Base-by-base conservation (phyloP, 2,113 vertebrate species). In the Oncorhynchus nerka region DNA sequence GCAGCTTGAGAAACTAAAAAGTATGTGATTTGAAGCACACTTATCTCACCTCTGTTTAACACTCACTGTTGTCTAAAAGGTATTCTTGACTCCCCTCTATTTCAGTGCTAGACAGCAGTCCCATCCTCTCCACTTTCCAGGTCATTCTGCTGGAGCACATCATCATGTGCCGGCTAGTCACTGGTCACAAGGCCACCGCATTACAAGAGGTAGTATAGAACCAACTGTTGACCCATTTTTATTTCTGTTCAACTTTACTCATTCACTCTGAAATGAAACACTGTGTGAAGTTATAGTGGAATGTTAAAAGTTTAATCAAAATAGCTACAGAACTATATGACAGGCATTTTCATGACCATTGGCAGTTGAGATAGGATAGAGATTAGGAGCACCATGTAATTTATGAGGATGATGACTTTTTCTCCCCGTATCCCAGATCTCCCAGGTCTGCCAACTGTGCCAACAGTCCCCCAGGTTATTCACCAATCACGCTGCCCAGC, bases 1-100 rank as follows among this genome's bases (percentile, higher is more conserved):
- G 98, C 98, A 99, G 90, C 90, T 99, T 73, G 98, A 99, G 84
- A 99, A 99, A 85, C 95, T 99, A 70, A 99, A 99, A 93, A 99
- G 98, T 99, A 85, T 93, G 96, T 86, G 28, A 3, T 1, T 68
- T 22, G 20, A 62, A 9, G 6, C n/a, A n/a, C 59, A 62, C 59
- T 16, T 45, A 45, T 45, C 9, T 45, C 39, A 9, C 39, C 39
- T 67, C 12, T 28, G 22, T 64, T 64, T n/a, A 26, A 11, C 22
- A 64, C 11, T n/a, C 3, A 12, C 24, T 30, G 20, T n/a, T 32
- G 19, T 69, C 19, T n/a, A 45, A 45, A 45, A 45, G 0, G 2
- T 45, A 9, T 45, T 11, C 39, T 7, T 67, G 6, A 5, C 81
- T 3, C 77, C 74, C 0, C 15, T 2, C 74, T 32, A 26, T 55